Evolutionary conservation across 1,140 invertebrate species (phyloP).

Genomic region (Drosophila kanapiae): DNA sequence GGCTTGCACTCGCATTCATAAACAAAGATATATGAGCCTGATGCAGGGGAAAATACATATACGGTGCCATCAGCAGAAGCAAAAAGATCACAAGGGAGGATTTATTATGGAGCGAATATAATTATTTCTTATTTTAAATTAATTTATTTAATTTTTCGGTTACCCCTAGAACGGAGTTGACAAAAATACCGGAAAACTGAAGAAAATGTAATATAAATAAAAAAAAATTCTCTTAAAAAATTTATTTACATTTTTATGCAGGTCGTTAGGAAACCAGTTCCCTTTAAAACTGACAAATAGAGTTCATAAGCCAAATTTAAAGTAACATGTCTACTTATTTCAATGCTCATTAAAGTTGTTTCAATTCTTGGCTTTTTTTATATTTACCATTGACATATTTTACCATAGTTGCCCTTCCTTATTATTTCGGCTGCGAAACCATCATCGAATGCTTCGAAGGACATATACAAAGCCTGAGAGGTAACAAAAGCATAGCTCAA

Average conservation of each 20-base stretch:
- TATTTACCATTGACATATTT: background rate
- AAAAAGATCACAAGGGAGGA: background rate
- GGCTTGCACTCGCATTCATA: conserved; percentile 21
- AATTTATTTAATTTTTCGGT: background rate
- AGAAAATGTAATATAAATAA: no score
- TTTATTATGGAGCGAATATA: background rate
- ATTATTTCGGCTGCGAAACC: conserved; percentile 19
- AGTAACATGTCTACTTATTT: background rate
- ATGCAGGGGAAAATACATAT: conserved; percentile 20
- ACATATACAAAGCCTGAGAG: conserved; percentile 41
- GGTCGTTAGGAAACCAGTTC: no score
- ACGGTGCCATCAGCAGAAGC: conserved; percentile 9
- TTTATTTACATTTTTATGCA: background rate
- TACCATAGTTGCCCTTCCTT: conserved; percentile 13
- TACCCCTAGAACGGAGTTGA: no score
- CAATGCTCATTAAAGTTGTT: no score
- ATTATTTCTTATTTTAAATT: conserved; percentile 20
- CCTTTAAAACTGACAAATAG: no score
- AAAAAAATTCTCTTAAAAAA: background rate
- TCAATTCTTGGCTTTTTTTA: background rate
- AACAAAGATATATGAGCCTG: conserved; percentile 19
- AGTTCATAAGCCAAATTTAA: background rate
- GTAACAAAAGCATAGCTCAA: conserved; percentile 49
- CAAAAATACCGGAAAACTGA: background rate
- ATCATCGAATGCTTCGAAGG: conserved; percentile 20